Percentiles rank a stretch among this genome's conserved stretches.
These are phyloP conservation scores for Mizuhopecten yessoensis DNA, from an alignment of 1,140 invertebrate genomes.

Conservation along the genomic window DNA sequence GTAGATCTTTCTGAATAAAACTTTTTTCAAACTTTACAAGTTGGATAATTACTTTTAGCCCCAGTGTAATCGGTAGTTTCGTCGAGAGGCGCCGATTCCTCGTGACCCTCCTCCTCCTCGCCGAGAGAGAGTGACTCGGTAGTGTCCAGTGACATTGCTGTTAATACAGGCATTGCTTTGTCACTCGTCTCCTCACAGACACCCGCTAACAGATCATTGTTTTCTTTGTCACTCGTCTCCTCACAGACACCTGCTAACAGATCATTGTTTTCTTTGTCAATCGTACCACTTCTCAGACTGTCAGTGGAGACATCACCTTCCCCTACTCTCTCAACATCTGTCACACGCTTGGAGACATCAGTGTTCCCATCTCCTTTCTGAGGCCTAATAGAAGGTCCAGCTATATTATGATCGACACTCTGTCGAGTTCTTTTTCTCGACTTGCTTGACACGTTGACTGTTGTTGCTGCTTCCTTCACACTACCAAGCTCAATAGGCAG, in stretches of 20 bases:
- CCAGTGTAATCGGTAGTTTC: neutral
- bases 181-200: neutral
- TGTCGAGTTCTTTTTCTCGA: too few species aligned
- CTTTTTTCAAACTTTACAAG: neutral
- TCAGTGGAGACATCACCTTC: neutral
- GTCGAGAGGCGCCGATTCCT: neutral
- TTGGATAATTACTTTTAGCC: slow-evolving; percentile 7
- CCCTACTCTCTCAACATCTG: neutral
- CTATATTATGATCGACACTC: too few species aligned
- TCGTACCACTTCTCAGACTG: neutral
- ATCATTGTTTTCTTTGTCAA: neutral
- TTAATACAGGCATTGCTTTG: neutral
- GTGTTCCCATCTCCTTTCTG: too few species aligned
- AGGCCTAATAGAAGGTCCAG: too few species aligned
- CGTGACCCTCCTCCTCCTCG: too few species aligned
- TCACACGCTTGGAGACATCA: neutral
- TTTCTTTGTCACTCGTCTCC: neutral
- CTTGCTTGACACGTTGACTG: too few species aligned
- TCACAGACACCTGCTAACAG: neutral
- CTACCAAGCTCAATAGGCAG: too few species aligned
- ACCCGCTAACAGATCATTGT: neutral
- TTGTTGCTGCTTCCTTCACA: too few species aligned
- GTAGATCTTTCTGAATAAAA: too few species aligned
- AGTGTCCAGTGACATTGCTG: neutral
- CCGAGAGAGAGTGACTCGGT: neutral